phyloP scores from a whole-genome alignment of 2,797 vertebrate genomes.

The Tauraco hartlaubi region DNA sequence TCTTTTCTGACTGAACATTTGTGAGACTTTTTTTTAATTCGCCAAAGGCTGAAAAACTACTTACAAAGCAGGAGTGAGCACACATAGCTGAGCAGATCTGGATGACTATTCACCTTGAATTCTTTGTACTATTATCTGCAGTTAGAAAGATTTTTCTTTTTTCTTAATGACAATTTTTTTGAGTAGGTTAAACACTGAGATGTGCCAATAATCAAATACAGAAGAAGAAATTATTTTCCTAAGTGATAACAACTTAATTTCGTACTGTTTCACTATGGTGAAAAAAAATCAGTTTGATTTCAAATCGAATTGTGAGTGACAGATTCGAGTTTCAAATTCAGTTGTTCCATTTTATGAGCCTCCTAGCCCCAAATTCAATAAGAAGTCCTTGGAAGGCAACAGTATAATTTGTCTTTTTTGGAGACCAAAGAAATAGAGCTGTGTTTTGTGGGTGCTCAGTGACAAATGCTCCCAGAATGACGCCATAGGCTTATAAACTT shows the following conservation, averaged over 20 bases:
- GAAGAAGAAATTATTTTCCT: background rate
- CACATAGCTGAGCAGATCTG: too few relatives aligned
- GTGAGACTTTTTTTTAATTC: background rate
- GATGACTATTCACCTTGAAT: too few relatives aligned
- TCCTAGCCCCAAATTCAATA: background rate
- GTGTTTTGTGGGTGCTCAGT: background rate
- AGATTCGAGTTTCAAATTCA: background rate
- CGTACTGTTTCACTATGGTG: background rate
- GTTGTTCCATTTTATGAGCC: conserved; percentile 36
- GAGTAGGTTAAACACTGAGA: background rate
- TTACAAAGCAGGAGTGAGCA: background rate
- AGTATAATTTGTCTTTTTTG: background rate
- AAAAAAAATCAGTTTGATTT: background rate
- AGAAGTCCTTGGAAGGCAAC: conserved; percentile 35
- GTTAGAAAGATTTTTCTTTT: background rate
- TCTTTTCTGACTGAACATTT: background rate
- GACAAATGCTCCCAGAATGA: background rate
- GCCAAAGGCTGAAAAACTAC: background rate
- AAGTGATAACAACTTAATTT: background rate
- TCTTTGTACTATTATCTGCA: background rate
- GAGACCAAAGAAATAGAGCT: conserved; percentile 22
- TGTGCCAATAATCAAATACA: background rate
- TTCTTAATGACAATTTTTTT: background rate
- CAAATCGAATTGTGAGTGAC: background rate
- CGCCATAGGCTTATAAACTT: background rate